These are phyloP conservation scores for Falco rusticolus DNA, from an alignment of 2,797 vertebrate genomes.

Conservation along the genomic window DNA sequence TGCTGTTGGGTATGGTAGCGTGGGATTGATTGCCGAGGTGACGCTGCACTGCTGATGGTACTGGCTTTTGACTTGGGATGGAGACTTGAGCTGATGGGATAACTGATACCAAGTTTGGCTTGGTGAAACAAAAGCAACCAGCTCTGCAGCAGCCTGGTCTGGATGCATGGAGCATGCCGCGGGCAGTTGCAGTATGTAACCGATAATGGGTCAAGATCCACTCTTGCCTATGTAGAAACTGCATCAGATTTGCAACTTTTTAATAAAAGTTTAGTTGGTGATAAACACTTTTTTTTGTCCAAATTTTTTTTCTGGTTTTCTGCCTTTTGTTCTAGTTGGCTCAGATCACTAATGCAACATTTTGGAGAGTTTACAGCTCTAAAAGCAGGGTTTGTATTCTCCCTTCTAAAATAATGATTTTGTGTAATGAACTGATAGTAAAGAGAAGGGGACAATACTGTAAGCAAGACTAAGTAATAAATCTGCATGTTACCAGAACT, in stretches of 20 bases:
- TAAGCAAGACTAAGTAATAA: not conserved
- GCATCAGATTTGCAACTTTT: not conserved
- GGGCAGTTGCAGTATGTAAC: accelerated
- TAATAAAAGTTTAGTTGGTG: not conserved
- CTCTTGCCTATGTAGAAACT: accelerated
- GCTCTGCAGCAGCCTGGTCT: not conserved
- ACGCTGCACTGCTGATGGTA: accelerated
- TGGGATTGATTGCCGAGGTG: not conserved
- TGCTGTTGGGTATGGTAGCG: not conserved
- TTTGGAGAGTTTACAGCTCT: not conserved
- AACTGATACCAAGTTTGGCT: not conserved
- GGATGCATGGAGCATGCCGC: accelerated
- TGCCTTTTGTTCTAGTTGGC: accelerated
- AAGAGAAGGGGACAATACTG: not conserved
- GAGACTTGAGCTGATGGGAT: not conserved
- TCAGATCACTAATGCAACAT: not conserved
- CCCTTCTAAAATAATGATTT: not conserved
- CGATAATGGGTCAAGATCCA: not conserved
- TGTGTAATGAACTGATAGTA: not conserved
- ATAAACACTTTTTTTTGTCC: not conserved
- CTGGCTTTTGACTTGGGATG: not conserved
- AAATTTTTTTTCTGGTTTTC: not conserved
- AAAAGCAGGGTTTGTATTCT: not conserved
- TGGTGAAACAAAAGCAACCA: not conserved
- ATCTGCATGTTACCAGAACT: not conserved